A percentile compares a stretch with the other conserved stretches of the same genome.
These are phyloP conservation scores for Pipistrellus kuhlii DNA, from an alignment of 2,797 vertebrate genomes.

Conservation along the genomic window DNA sequence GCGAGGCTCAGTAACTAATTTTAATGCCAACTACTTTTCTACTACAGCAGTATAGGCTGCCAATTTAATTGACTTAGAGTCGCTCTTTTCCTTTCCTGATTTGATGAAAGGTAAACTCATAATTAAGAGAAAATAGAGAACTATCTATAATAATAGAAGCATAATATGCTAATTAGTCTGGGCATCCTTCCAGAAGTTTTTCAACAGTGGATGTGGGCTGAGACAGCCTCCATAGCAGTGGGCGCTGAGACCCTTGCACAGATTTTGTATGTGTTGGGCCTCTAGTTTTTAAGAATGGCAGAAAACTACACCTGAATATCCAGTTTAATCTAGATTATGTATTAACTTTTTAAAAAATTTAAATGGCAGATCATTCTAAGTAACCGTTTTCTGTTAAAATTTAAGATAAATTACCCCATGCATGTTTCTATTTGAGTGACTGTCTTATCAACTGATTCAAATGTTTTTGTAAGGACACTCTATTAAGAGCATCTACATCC, in stretches of 20 bases:
- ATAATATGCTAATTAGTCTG: too few species aligned
- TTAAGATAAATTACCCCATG: neutral
- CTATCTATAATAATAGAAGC: too few species aligned
- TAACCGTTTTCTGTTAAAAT: neutral
- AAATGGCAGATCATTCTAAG: neutral
- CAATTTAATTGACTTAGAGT: neutral
- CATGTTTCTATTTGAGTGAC: neutral
- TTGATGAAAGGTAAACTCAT: neutral
- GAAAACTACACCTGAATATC: neutral
- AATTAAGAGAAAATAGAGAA: neutral
- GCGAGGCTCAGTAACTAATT: neutral
- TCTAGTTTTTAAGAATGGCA: neutral
- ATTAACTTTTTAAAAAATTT: neutral
- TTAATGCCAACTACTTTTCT: neutral
- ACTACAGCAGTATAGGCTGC: neutral
- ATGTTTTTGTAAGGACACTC: neutral
- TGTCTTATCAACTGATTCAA: neutral
- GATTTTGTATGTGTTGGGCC: too few species aligned
- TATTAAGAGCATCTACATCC: neutral
- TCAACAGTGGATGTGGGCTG: rapidly evolving
- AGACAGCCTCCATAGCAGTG: rapidly evolving
- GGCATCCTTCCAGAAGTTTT: too few species aligned
- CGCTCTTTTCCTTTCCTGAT: neutral
- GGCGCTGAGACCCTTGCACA: too few species aligned
- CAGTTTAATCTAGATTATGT: neutral